Percentiles rank a stretch among this genome's conserved stretches.
Evolutionary conservation across 2,113 vertebrate genomes (phyloP).

Genomic region (Neomonachus schauinslandi): DNA sequence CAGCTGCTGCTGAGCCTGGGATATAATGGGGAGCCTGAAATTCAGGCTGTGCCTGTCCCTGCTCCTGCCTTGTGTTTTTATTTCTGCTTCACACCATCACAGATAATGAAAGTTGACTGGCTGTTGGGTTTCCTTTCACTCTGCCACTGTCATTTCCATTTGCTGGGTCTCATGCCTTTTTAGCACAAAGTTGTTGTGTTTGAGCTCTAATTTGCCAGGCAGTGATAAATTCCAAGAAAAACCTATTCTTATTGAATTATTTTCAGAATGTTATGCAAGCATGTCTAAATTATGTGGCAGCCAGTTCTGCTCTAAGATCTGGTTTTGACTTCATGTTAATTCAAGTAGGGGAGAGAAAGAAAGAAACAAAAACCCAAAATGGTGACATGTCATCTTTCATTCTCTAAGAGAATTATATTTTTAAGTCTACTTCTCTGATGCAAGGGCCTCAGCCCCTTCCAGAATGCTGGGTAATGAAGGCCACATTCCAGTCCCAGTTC

Average conservation of each 20-base stretch:
- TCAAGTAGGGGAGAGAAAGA: conserved; percentile 44
- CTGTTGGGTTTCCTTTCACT: conserved; percentile 61
- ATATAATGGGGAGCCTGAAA: conserved; percentile 8
- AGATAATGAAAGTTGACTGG: conserved; percentile 35
- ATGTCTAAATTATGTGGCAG: conserved; percentile 76
- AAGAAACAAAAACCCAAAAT: conserved; percentile 22
- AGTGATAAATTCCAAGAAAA: conserved; percentile 82
- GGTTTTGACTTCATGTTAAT: conserved; percentile 75
- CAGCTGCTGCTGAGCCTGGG: background rate
- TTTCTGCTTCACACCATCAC: conserved; percentile 48
- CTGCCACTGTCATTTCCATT: conserved; percentile 65
- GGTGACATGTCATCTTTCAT: conserved; percentile 28
- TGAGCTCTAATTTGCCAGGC: conserved; percentile 66
- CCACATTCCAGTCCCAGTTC: background rate
- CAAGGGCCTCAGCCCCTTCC: background rate
- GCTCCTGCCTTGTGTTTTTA: background rate
- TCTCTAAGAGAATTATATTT: background rate
- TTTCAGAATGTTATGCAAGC: conserved; percentile 79
- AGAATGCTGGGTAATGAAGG: background rate
- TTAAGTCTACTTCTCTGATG: background rate
- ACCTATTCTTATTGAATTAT: conserved; percentile 81
- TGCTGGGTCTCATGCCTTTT: conserved; percentile 62
- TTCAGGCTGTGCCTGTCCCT: background rate
- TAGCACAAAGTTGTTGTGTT: conserved; percentile 72
- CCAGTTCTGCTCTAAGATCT: conserved; percentile 64